Conservation (phyloP, 2,797 vertebrate genomes). For the Adrianichthys oophorus region DNA sequence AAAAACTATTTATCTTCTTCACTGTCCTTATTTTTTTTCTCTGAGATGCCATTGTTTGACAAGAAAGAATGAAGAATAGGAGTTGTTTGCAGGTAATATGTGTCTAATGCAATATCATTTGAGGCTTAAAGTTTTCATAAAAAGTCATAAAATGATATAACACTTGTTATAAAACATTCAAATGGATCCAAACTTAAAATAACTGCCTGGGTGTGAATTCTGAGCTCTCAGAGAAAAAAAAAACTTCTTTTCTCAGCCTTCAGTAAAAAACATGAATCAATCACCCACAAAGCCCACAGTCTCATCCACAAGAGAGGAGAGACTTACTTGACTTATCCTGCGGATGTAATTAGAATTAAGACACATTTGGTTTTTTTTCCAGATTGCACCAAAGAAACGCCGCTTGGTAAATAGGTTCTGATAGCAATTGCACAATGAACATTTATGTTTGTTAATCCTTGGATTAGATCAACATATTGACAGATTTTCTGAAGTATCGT, state of each 20-base stretch:
- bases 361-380: no score
- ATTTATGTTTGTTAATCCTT: no score
- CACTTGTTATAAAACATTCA: constrained; percentile 47
- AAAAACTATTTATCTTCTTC: constrained; percentile 40
- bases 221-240: constrained; percentile 30
- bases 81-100: constrained; percentile 27
- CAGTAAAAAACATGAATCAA: constrained; percentile 16
- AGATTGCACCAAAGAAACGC: no score
- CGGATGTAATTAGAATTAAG: constrained; percentile 8
- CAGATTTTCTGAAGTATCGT: no score
- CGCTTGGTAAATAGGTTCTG: background rate
- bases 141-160: constrained; percentile 64
- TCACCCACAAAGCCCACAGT: constrained; percentile 8
- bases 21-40: constrained; percentile 21
- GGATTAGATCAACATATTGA: no score
- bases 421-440: background rate
- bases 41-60: constrained; percentile 10
- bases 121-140: constrained; percentile 60
- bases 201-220: constrained; percentile 30
- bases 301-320: constrained; percentile 9
- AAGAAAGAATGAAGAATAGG: constrained; percentile 40
- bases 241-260: constrained; percentile 5
- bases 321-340: constrained; percentile 8
- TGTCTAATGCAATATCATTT: constrained; percentile 61
- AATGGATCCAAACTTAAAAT: constrained; percentile 50